Evolutionary conservation across 1,140 invertebrate species (phyloP).

Genomic region (Trigoniulus corallinus): DNA sequence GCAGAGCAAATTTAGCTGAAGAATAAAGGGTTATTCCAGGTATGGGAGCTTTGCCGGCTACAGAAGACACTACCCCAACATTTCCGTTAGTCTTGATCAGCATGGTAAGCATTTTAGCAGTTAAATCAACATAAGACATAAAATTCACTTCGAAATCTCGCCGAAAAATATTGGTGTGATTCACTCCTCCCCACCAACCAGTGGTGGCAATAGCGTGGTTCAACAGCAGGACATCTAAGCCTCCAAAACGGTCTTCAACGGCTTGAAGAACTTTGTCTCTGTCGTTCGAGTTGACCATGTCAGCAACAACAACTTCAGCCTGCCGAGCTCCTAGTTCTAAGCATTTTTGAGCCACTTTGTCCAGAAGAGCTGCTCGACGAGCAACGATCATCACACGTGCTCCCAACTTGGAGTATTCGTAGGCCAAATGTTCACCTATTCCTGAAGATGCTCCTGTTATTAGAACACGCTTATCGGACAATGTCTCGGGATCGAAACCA

Average conservation of each 20-base stretch:
- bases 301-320: neutral
- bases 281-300: too few relatives aligned
- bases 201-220: neutral
- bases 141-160: neutral
- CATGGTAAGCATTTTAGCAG: neutral
- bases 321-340: neutral
- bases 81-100: neutral
- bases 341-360: neutral
- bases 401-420: neutral
- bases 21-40: neutral
- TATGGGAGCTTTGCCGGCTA: neutral
- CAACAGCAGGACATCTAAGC: neutral
- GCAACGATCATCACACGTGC: neutral
- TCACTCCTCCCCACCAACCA: neutral
- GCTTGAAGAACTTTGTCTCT: neutral
- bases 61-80: neutral
- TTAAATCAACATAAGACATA: neutral
- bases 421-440: neutral
- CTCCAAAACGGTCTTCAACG: neutral
- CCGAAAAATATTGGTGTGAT: neutral
- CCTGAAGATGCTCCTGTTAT: neutral
- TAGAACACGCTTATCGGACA: neutral
- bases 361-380: constrained; percentile 1
- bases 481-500: too few relatives aligned
- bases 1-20: constrained; percentile 7